These are phyloP conservation scores for Aegypius monachus DNA, from an alignment of 2,113 vertebrate genomes.

Conservation along the genomic window DNA sequence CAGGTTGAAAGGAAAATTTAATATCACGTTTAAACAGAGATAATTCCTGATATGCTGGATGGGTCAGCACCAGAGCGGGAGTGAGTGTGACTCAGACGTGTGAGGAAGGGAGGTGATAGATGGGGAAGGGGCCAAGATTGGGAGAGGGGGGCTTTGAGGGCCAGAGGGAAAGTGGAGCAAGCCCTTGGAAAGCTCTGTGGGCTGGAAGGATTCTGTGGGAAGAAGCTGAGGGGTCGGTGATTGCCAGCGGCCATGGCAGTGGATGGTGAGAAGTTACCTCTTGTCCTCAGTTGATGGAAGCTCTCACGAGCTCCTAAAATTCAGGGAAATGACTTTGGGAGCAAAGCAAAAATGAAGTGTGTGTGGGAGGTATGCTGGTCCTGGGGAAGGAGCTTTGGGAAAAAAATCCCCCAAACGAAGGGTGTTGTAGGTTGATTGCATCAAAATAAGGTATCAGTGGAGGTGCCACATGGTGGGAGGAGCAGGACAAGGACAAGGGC, in stretches of 20 bases:
- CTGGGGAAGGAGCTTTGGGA: accelerated
- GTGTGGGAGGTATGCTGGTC: neutral
- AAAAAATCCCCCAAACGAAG: neutral
- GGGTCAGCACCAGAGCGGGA: neutral
- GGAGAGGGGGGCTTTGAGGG: neutral
- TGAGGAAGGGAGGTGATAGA: neutral
- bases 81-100: neutral
- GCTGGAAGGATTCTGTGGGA: neutral
- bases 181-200: neutral
- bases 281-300: neutral
- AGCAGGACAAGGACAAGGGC: neutral
- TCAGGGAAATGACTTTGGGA: neutral
- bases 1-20: conserved; percentile 1
- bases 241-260: neutral
- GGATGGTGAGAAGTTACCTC: neutral
- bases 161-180: neutral
- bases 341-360: neutral
- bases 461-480: neutral
- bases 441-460: neutral
- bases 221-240: neutral
- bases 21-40: neutral
- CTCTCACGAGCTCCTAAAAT: neutral
- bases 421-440: neutral
- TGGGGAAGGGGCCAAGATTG: neutral
- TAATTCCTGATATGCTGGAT: neutral